phyloP scores from a whole-genome alignment of 2,797 vertebrate species.

The Jordanella pulchra region DNA sequence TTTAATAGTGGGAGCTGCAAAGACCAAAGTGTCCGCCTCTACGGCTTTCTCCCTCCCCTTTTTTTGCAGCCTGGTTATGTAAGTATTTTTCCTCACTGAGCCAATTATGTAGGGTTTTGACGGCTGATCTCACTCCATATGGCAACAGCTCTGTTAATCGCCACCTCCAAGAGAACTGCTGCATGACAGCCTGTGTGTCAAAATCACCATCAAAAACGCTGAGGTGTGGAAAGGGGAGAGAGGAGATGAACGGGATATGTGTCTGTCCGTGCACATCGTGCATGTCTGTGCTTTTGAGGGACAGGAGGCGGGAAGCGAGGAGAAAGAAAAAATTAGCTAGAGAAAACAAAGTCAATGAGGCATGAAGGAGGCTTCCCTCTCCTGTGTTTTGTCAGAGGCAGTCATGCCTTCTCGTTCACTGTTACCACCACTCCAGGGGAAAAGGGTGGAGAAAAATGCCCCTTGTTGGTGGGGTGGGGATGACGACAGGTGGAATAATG shows the following conservation, averaged over 20 bases:
- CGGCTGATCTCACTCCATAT: constrained; percentile 71
- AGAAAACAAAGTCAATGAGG: constrained; percentile 83
- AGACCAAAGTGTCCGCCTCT: constrained; percentile 47
- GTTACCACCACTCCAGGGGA: constrained; percentile 44
- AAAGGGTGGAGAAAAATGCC: constrained; percentile 36
- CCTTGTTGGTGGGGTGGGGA: constrained; percentile 1
- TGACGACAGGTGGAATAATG: constrained; percentile 14
- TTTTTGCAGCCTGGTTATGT: constrained; percentile 33
- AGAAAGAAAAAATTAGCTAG: constrained; percentile 78
- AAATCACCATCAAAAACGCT: constrained; percentile 60
- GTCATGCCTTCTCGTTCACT: constrained; percentile 45
- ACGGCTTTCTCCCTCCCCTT: constrained; percentile 16
- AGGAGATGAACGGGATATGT: constrained; percentile 25
- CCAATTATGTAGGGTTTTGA: constrained; percentile 68
- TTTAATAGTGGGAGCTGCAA: constrained; percentile 47
- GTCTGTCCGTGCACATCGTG: constrained; percentile 12
- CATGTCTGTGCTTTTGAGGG: constrained; percentile 13
- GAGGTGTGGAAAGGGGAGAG: constrained; percentile 51
- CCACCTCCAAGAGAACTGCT: constrained; percentile 66
- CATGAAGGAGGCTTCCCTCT: constrained; percentile 78
- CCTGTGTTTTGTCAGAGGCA: constrained; percentile 51
- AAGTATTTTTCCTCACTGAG: constrained; percentile 52
- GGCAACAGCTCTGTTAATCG: constrained; percentile 70
- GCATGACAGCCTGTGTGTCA: constrained; percentile 70
- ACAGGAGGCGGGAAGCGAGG: constrained; percentile 48